Evolutionary conservation across 2,797 vertebrate genomes (phyloP).

Genomic region (Acanthis flammea): DNA sequence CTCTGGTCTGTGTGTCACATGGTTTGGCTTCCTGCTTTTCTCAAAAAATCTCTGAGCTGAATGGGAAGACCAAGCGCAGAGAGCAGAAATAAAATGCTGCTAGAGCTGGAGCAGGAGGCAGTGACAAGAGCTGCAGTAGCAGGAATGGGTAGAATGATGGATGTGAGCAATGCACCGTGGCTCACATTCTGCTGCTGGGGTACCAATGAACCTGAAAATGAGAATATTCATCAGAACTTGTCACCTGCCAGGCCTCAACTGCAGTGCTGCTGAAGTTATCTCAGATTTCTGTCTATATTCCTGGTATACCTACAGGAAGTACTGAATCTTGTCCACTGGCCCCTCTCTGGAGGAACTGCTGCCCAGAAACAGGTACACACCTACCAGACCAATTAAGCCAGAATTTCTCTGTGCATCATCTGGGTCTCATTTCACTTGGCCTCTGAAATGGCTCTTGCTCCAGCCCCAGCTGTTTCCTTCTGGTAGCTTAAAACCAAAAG

Average conservation of each 20-base stretch:
- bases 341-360: not conserved
- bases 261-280: not conserved
- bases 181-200: not conserved
- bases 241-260: not conserved
- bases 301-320: not conserved
- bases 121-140: not conserved
- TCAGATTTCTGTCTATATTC: not conserved
- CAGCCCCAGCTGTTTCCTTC: not conserved
- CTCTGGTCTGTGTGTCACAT: not conserved
- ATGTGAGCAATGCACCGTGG: fast-evolving
- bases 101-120: not conserved
- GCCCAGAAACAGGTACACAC: not conserved
- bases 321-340: not conserved
- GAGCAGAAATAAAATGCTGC: not conserved
- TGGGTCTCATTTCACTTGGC: not conserved
- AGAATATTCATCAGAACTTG: not conserved
- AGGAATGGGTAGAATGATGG: not conserved
- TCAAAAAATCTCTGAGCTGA: not conserved
- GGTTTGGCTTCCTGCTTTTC: not conserved
- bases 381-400: not conserved
- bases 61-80: not conserved
- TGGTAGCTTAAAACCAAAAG: not conserved
- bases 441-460: not conserved
- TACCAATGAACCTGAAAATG: not conserved
- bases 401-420: not conserved